Evolutionary conservation across 1,140 invertebrate genomes (phyloP), one percentile per base, ranked within the genome.

Genomic region (Drosophila erecta): DNA sequence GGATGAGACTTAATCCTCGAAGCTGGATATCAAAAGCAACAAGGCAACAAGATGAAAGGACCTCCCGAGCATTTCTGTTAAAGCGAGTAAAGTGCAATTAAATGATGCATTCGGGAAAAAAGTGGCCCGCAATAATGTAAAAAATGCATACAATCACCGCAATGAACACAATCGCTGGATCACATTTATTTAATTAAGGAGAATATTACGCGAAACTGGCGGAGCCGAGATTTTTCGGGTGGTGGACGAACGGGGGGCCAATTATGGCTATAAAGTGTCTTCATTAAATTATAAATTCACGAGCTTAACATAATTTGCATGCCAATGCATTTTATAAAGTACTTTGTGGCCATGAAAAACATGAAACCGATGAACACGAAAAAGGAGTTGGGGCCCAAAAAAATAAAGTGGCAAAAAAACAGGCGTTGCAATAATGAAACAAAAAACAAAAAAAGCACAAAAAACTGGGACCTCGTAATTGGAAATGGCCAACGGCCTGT

Each of bases 201-300:
- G 79, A 87, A 79, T 87, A 89, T 89, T 83, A 87, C 66, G 79
- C 70, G 57, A 65, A 53, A 79, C 70, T 47, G 61, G 46, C 15
- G 41, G 60, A 58, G 41, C 15, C 6, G 15, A 15, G 14, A 11
- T 15, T 44, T 43, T 11, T n/a, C 11, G 46, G 59, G 30, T 30
- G 37, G 11, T 27, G 35, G 60, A 60, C 72, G 35, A 60, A 56
- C 50, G 55, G 47, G 55, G 55, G 75, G 69, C 84, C 83, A 87
- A 87, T 87, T 87, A 87, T 87, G 83, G 83, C 84, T 61, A 87
- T 84, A 87, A 87, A 87, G 83, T 87, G 84, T 87, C 83, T 87
- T 87, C 83, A 87, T 87, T 87, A 87, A 89, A 87, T 87, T 87
- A 87, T 87, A 87, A 83, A 87, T 87, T 87, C 83, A 87, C 60